A percentile compares a stretch with the other conserved stretches of the same genome.
Conservation (phyloP, 1,140 invertebrate genomes). For the Pseudomyrmex sp. region DNA sequence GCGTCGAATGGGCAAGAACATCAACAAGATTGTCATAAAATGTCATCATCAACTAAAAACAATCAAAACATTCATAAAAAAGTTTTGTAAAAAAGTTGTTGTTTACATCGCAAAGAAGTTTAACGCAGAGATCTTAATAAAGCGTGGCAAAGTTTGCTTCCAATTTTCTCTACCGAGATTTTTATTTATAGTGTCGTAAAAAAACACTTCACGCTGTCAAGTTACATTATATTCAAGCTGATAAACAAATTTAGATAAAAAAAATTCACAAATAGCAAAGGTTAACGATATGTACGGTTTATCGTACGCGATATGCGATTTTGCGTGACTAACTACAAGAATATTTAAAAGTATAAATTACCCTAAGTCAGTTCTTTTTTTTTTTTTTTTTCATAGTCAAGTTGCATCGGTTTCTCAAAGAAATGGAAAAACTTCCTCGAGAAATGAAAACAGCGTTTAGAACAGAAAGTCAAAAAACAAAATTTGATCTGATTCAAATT, state of each 20-base stretch:
- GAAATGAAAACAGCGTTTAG: conserved; percentile 15
- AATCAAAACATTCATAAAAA: too few species aligned
- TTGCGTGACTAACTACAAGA: too few species aligned
- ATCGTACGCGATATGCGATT: too few species aligned
- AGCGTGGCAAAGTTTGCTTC: background rate
- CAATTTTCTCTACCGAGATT: background rate
- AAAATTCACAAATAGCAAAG: too few species aligned
- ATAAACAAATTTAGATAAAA: too few species aligned
- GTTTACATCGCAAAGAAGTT: background rate
- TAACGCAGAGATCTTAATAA: background rate
- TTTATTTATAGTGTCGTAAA: conserved; percentile 7
- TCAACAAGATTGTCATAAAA: too few species aligned
- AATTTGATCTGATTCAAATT: conserved; percentile 15
- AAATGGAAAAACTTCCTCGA: background rate
- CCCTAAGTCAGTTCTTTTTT: conserved; percentile 13
- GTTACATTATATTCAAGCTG: too few species aligned
- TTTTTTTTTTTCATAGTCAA: background rate
- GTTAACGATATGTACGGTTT: too few species aligned
- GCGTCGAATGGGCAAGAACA: too few species aligned
- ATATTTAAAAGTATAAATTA: conserved; percentile 8
- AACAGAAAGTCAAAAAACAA: background rate
- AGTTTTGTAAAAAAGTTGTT: background rate
- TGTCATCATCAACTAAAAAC: too few species aligned
- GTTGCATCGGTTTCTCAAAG: conserved; percentile 8
- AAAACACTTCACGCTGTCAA: conserved; percentile 5